These are phyloP conservation scores for Rhodinocichla rosea DNA, from an alignment of 2,113 vertebrate genomes.

Conservation along the genomic window DNA sequence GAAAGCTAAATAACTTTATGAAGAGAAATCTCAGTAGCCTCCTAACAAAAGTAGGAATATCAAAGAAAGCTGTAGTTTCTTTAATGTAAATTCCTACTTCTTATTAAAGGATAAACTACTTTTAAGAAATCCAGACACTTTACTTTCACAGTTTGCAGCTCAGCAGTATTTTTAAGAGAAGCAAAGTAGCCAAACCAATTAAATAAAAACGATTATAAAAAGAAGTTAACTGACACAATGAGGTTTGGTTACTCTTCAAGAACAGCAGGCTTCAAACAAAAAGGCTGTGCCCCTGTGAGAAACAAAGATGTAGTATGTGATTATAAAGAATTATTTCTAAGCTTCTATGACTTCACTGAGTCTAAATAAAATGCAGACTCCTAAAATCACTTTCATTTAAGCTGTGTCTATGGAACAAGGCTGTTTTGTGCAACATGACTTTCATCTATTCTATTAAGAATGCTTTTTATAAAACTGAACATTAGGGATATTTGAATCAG, in stretches of 20 bases:
- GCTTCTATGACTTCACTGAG: constrained; percentile 6
- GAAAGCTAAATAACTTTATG: neutral
- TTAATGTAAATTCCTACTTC: constrained; percentile 14
- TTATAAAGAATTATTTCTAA: constrained; percentile 60
- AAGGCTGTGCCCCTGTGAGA: constrained; percentile 1
- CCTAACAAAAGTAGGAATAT: neutral
- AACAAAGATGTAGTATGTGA: constrained; percentile 32
- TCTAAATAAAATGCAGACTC: constrained; percentile 35
- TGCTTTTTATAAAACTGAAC: constrained; percentile 8
- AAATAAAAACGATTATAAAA: neutral
- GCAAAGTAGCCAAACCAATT: neutral
- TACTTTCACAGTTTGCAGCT: neutral
- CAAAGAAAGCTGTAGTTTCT: neutral
- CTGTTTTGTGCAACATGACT: neutral
- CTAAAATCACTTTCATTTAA: constrained; percentile 34
- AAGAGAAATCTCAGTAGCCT: neutral
- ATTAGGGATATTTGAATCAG: neutral
- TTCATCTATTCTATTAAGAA: constrained; percentile 23
- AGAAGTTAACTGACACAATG: constrained; percentile 20
- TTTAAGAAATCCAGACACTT: constrained; percentile 2
- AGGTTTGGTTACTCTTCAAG: constrained; percentile 37
- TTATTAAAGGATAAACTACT: neutral
- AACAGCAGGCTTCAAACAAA: constrained; percentile 48
- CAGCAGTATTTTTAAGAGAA: neutral
- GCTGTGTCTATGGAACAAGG: neutral